Percentiles rank a stretch among this genome's conserved stretches.
Conservation (phyloP, 2,797 vertebrate genomes). For the Scolopax rusticola region DNA sequence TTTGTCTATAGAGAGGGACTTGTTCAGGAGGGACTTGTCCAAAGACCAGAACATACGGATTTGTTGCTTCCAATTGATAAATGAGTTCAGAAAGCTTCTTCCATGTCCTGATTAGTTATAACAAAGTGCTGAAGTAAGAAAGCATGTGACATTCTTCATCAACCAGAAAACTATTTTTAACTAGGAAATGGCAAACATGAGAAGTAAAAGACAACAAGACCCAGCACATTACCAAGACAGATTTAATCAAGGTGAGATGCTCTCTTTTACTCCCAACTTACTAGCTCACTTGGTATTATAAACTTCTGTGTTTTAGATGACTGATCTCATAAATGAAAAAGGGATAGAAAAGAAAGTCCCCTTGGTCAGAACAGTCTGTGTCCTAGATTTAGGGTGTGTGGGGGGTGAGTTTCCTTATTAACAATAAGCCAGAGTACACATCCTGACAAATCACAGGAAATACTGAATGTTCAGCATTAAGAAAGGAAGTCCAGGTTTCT, state of each 20-base stretch:
- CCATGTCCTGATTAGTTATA: neutral
- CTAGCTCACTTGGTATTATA: neutral
- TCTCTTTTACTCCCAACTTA: neutral
- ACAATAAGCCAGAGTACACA: neutral
- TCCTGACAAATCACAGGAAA: conserved; percentile 15
- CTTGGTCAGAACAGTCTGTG: neutral
- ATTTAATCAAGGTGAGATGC: neutral
- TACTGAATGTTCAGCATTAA: neutral
- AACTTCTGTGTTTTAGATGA: neutral
- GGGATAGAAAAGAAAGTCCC: neutral
- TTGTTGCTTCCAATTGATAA: neutral
- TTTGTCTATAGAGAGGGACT: neutral
- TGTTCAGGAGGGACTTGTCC: neutral
- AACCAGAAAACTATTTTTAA: neutral
- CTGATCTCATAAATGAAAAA: neutral
- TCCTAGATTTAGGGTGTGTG: neutral
- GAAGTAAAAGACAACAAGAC: neutral
- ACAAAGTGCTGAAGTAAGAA: neutral
- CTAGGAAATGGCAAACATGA: neutral
- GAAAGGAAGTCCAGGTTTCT: conserved; percentile 7
- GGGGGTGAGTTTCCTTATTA: neutral
- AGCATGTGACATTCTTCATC: neutral
- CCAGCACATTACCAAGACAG: neutral
- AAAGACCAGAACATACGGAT: neutral
- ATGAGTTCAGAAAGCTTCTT: neutral